A percentile compares a stretch with the other conserved stretches of the same genome.
Evolutionary conservation across 1,140 invertebrate species (phyloP).

Genomic region (Arctopsyche grandis): DNA sequence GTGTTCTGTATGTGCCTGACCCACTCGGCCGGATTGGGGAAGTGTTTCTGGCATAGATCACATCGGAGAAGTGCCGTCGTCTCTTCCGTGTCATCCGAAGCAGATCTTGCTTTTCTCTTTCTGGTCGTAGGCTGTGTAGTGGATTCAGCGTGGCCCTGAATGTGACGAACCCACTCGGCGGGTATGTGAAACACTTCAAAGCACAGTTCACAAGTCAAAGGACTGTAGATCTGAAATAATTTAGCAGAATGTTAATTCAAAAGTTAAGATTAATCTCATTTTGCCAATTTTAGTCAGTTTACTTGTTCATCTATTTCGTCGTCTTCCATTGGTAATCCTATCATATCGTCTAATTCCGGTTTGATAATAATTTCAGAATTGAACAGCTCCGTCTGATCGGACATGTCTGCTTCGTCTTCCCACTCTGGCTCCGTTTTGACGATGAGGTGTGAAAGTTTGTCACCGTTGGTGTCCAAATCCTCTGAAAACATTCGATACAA

Average conservation of each 20-base stretch:
- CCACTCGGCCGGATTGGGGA: slow-evolving; percentile 84
- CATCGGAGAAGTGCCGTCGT: slow-evolving; percentile 78
- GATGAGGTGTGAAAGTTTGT: slow-evolving; percentile 59
- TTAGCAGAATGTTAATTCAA: no score
- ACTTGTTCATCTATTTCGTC: slow-evolving; percentile 56
- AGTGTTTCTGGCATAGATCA: slow-evolving; percentile 83
- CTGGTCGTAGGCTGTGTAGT: slow-evolving; percentile 64
- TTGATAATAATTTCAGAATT: slow-evolving; percentile 68
- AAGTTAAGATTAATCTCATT: not conserved
- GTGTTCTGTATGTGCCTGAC: slow-evolving; percentile 84
- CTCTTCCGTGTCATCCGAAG: slow-evolving; percentile 72
- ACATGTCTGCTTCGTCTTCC: slow-evolving; percentile 67
- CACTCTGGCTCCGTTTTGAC: slow-evolving; percentile 78
- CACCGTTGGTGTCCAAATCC: slow-evolving; percentile 46
- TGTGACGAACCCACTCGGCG: slow-evolving; percentile 82
- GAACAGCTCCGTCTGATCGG: slow-evolving; percentile 61
- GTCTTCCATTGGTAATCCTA: slow-evolving; percentile 62
- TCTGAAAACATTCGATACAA: slow-evolving; percentile 37
- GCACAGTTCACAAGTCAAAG: slow-evolving; percentile 83
- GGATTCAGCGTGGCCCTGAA: slow-evolving; percentile 73
- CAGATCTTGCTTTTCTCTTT: slow-evolving; percentile 64
- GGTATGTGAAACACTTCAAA: slow-evolving; percentile 84
- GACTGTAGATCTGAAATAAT: slow-evolving; percentile 69
- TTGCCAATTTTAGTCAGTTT: slow-evolving; percentile 23
- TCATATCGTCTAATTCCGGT: slow-evolving; percentile 63